Base-by-base conservation (phyloP, 2,888 invertebrate genomes). In the Gisinianus flammeolus region DNA sequence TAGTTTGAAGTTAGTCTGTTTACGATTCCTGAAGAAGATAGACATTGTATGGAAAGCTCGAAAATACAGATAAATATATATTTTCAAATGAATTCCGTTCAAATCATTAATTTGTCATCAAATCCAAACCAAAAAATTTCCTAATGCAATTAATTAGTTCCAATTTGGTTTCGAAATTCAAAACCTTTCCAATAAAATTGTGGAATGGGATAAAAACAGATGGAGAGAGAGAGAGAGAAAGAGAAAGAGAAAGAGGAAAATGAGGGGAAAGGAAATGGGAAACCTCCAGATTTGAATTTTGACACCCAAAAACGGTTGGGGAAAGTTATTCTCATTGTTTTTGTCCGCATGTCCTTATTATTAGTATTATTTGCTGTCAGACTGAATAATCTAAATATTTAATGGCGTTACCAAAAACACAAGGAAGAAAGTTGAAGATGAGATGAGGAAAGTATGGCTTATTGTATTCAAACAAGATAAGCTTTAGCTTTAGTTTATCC, bases 321-420 rank as follows among this genome's bases (percentile, higher is more conserved):
- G 19, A 44, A 44, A 22, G 56, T 62, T 22, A 26, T 62, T 62
- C 28, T 62, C 26, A 26, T 22, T 62, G 62, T 62, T 62, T 12
- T 44, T 44, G 12, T 44, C 8, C 2, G 8, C 56, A 12, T n/a
- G 10, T 26, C 62, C 62, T 62, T 62, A 8, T 58, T n/a, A 8
- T 58, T 24, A 44, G 44, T 44, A 44, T 44, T 44, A 44, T 44
- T 44, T 44, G 44, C 44, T 44, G 44, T 44, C 44, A 44, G 44
- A 12, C 19, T 44, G 44, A 16, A 19, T 26, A 64, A 16, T 64
- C 16, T 64, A 64, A 64, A 64, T 64, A 64, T 64, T 64, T 64
- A 64, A 64, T 64, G 64, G 26, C 28, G 28, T 44, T 16, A 44
- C 44, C 44, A 16, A 19, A 19, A 44, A 16, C 44, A 2, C 12